phyloP scores from a whole-genome alignment of 2,888 invertebrate genomes.

The Cerastis leucographa region DNA sequence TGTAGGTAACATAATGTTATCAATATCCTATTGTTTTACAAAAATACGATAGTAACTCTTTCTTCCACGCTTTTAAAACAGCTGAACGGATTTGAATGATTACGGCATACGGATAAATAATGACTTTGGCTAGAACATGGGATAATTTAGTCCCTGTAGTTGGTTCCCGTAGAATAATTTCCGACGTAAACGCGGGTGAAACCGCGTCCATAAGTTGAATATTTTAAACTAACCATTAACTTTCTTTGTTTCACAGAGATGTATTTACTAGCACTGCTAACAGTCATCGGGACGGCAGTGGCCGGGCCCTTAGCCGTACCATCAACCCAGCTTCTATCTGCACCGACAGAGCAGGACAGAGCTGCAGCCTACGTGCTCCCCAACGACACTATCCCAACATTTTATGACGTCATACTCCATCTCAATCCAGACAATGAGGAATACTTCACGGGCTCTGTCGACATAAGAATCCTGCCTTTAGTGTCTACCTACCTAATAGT shows the following conservation, averaged over 20 bases:
- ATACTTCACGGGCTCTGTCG: slow-evolving; percentile 85
- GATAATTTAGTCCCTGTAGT: not conserved
- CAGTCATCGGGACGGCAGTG: slow-evolving; percentile 75
- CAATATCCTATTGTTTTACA: not conserved
- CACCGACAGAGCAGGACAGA: slow-evolving; percentile 54
- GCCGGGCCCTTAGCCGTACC: slow-evolving; percentile 74
- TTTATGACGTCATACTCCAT: slow-evolving; percentile 88
- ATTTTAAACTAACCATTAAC: not conserved
- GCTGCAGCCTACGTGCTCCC: slow-evolving; percentile 88
- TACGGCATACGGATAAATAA: not conserved
- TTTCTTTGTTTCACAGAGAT: slow-evolving; percentile 78
- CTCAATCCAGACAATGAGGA: slow-evolving; percentile 84
- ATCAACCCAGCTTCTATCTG: slow-evolving; percentile 39
- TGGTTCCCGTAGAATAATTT: not conserved
- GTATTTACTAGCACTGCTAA: slow-evolving; percentile 80
- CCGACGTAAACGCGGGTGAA: not conserved
- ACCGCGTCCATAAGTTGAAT: not conserved
- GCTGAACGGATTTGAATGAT: not conserved
- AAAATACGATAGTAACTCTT: not conserved
- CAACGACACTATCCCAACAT: slow-evolving; percentile 85
- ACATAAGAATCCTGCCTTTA: slow-evolving; percentile 80
- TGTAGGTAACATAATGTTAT: too few relatives aligned
- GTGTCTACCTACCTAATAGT: slow-evolving; percentile 77
- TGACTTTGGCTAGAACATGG: not conserved
- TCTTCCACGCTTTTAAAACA: not conserved